Percentiles rank a stretch among this genome's conserved stretches.
phyloP scores from a whole-genome alignment of 2,888 invertebrate species.

The Hemistola chrysoprasaria region DNA sequence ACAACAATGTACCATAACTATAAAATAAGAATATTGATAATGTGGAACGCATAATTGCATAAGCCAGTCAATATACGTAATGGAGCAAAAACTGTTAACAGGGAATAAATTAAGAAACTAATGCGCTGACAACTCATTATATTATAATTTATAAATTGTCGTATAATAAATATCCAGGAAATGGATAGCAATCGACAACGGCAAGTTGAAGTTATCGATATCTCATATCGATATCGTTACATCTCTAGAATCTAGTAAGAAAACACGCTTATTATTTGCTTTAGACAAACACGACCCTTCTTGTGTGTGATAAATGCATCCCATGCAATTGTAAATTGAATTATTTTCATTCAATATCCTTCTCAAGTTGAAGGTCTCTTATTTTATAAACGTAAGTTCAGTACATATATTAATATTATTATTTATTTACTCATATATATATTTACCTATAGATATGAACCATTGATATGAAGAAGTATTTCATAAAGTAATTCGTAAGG shows the following conservation, averaged over 20 bases:
- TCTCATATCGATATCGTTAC: constrained; percentile 35
- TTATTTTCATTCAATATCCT: constrained; percentile 45
- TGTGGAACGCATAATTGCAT: too few species aligned
- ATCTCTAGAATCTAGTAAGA: constrained; percentile 18
- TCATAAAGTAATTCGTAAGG: too few species aligned
- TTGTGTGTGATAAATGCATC: constrained; percentile 50
- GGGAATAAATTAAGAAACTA: too few species aligned
- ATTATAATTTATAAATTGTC: not conserved
- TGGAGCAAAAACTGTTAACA: not conserved
- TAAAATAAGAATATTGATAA: too few species aligned
- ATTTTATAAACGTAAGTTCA: too few species aligned
- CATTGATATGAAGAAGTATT: too few species aligned
- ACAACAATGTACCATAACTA: too few species aligned
- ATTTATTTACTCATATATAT: too few species aligned
- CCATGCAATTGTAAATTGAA: constrained; percentile 57
- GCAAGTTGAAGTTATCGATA: constrained; percentile 34
- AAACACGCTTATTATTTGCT: constrained; percentile 30
- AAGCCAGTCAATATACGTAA: not conserved
- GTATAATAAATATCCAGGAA: not conserved
- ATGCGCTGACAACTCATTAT: too few species aligned
- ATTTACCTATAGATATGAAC: too few species aligned
- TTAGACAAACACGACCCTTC: constrained; percentile 29
- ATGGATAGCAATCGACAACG: constrained; percentile 1
- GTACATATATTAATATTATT: too few species aligned
- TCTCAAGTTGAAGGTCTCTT: constrained; percentile 26